Base-by-base conservation (phyloP, 37 sponge, comb jelly and placozoan species). In the Ephydatia muelleri region DNA sequence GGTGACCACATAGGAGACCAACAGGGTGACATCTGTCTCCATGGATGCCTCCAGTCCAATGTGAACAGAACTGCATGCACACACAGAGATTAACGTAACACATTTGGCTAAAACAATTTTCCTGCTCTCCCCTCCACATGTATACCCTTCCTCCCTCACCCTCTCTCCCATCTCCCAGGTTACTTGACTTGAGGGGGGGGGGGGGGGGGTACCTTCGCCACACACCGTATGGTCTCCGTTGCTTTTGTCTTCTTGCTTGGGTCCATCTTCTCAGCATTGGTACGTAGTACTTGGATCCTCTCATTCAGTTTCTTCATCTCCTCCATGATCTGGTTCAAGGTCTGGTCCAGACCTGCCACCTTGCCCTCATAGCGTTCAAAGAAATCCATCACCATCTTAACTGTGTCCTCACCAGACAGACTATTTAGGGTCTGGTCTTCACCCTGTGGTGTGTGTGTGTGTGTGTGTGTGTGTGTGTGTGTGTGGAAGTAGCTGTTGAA, bases 1-100 rank as follows among this genome's bases (percentile, higher is more conserved):
- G 47, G 49, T 39, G 71, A 93, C 93, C 77, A 93, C 87, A 86
- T 93, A 93, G 49, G 86, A 89, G 33, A 93, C 86, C 47, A 83
- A 67, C 65, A 93, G 74, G 40, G 66, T 71, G 13, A 83, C 84
- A 16, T 88, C 89, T 25, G 35, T 78, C 28, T 82, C 79, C 49
- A 83, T 68, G n/a, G 80, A 25, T 6, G 89, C 78, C 30, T 86
- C 89, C 39, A 93, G 47, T 30, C 86, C 70, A n/a, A 93, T 80
- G n/a, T 78, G 57, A 33, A 93, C 67, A 27, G 90, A 39, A 26
- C 93, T 93, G 77, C 21, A 9, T 21, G 35, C 65, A 48, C 28
- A 76, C 1, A 66, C 3, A 35, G 35, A 25, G 0, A 40, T 32
- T 5, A 49, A 49, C 14, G 65, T 43, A 43, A 9, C 43, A 9